A percentile compares a stretch with the other conserved stretches of the same genome.
Conservation (phyloP, 2,888 invertebrate species). For the Branchellion lobata region DNA sequence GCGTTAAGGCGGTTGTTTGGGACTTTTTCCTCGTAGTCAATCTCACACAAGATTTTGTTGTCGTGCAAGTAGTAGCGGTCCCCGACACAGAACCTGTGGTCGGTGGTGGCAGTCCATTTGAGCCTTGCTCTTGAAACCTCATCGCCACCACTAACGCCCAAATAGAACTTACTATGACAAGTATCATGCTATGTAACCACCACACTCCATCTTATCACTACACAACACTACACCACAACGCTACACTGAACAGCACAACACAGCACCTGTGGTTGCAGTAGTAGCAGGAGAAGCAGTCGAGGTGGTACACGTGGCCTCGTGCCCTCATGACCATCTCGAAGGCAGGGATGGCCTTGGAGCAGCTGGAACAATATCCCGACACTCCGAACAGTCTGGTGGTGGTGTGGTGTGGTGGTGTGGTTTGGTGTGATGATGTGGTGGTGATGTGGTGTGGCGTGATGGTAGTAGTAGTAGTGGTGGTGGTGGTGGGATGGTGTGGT, state of each 20-base stretch:
- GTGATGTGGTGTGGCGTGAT: too few species aligned
- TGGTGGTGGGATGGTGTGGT: too few species aligned
- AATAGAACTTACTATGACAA: background rate
- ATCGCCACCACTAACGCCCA: too few species aligned
- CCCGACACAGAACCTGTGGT: constrained; percentile 86
- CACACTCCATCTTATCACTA: background rate
- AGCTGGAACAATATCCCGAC: constrained; percentile 40
- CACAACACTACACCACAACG: background rate
- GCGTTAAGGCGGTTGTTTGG: constrained; percentile 67
- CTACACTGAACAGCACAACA: background rate
- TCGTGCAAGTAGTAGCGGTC: constrained; percentile 88
- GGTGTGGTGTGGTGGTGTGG: too few species aligned
- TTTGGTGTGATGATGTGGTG: too few species aligned
- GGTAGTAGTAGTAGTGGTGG: too few species aligned
- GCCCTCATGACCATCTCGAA: constrained; percentile 46
- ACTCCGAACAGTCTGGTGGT: constrained; percentile 44
- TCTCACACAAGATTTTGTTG: constrained; percentile 90
- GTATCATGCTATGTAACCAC: background rate
- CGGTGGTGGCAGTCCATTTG: too few species aligned
- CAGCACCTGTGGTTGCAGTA: constrained; percentile 43
- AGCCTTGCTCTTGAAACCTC: too few species aligned
- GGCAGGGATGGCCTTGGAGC: constrained; percentile 43
- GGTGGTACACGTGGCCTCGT: constrained; percentile 42
- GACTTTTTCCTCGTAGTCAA: constrained; percentile 86
- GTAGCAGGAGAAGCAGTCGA: constrained; percentile 46